Evolutionary conservation across 1,140 invertebrate genomes (phyloP).

Genomic region (Heliconius eleuchia): DNA sequence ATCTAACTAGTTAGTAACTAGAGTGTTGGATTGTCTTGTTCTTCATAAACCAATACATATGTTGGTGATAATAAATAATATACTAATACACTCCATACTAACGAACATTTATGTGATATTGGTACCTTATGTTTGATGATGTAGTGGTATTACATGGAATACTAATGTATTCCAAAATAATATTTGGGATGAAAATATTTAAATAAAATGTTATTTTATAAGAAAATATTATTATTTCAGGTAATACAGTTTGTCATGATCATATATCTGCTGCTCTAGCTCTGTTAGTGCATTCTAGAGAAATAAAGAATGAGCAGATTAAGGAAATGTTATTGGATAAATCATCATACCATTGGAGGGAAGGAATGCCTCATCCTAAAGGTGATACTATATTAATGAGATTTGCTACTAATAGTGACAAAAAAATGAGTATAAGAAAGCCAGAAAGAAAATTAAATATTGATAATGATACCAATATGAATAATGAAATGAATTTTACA

Average conservation of each 20-base stretch:
- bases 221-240: constrained; percentile 64
- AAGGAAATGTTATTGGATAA: constrained; percentile 64
- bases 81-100: too few species aligned
- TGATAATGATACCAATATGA: constrained; percentile 46
- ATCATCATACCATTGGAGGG: constrained; percentile 85
- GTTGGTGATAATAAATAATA: too few species aligned
- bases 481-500: constrained; percentile 36
- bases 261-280: constrained; percentile 87
- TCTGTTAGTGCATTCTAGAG: constrained; percentile 78
- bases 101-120: too few species aligned
- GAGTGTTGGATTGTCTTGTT: too few species aligned
- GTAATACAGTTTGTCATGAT: constrained; percentile 90
- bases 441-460: constrained; percentile 84
- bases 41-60: too few species aligned
- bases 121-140: too few species aligned
- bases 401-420: constrained; percentile 84
- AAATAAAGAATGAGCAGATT: constrained; percentile 72
- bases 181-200: not conserved
- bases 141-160: not conserved
- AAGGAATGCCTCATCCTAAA: constrained; percentile 85
- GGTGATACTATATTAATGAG: constrained; percentile 87
- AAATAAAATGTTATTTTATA: not conserved
- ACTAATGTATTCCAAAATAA: too few species aligned
- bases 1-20: too few species aligned
- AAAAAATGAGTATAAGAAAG: constrained; percentile 70